These are phyloP conservation scores for Acipenser ruthenus DNA, from an alignment of 2,797 vertebrate species.

Conservation along the genomic window DNA sequence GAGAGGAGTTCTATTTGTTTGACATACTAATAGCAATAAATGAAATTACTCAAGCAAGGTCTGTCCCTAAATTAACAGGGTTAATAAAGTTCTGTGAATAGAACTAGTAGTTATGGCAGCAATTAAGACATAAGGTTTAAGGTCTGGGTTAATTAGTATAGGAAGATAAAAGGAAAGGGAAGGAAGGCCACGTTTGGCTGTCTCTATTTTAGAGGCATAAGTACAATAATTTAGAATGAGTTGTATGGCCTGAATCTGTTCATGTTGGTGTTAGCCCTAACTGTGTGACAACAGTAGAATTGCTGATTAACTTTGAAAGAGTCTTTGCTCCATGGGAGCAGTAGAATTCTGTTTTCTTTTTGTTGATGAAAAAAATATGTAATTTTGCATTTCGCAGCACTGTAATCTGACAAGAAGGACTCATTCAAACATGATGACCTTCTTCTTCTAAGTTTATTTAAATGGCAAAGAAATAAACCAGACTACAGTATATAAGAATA, in stretches of 20 bases:
- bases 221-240: conserved; percentile 11
- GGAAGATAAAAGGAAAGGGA: conserved; percentile 48
- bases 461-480: too few relatives aligned
- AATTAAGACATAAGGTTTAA: conserved; percentile 50
- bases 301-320: conserved; percentile 3
- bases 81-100: conserved; percentile 38
- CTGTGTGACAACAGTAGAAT: background rate
- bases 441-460: too few relatives aligned
- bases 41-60: conserved; percentile 27
- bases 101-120: conserved; percentile 48
- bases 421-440: too few relatives aligned
- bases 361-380: too few relatives aligned
- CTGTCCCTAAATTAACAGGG: conserved; percentile 25
- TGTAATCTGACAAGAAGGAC: too few relatives aligned
- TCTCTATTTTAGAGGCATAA: conserved; percentile 12
- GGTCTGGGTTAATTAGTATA: conserved; percentile 57
- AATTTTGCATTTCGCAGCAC: too few relatives aligned
- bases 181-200: conserved; percentile 31
- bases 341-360: too few relatives aligned
- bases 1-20: conserved; percentile 27
- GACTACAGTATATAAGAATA: too few relatives aligned
- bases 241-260: conserved; percentile 5
- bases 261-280: background rate
- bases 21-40: conserved; percentile 29
- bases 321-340: too few relatives aligned